Percentiles rank a stretch among this genome's conserved stretches.
These are phyloP conservation scores for Caenorhabditis wallacei DNA, from an alignment of 2,888 invertebrate species.

Conservation along the genomic window DNA sequence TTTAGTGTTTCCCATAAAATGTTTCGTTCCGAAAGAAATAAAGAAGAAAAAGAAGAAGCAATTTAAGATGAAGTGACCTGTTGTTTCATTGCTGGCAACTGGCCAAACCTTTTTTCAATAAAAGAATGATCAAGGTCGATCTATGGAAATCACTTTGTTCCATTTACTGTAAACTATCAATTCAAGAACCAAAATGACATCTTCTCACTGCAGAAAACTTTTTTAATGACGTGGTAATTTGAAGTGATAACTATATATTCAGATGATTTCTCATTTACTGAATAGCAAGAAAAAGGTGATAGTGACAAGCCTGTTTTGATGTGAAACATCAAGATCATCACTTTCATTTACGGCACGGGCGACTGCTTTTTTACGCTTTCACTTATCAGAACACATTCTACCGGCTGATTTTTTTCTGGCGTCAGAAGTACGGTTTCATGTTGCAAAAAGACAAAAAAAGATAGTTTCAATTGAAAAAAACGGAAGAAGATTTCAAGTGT, in stretches of 20 bases:
- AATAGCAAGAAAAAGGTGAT: too few relatives aligned
- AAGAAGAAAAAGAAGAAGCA: constrained; percentile 18
- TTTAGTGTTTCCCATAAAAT: constrained; percentile 36
- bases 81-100: constrained; percentile 46
- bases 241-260: not conserved
- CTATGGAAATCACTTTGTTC: constrained; percentile 41
- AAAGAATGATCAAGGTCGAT: constrained; percentile 31
- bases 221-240: not conserved
- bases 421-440: constrained; percentile 16
- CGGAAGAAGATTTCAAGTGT: constrained; percentile 34
- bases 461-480: not conserved
- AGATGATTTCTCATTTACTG: not conserved
- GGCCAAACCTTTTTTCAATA: constrained; percentile 28
- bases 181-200: constrained; percentile 6
- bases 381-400: constrained; percentile 52
- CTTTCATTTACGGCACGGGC: constrained; percentile 46
- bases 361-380: constrained; percentile 46
- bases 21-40: constrained; percentile 35
- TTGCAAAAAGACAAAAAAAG: not conserved
- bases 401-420: constrained; percentile 7
- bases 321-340: constrained; percentile 54
- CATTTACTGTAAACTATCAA: constrained; percentile 16
- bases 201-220: not conserved
- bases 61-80: constrained; percentile 51
- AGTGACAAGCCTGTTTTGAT: constrained; percentile 41